Evolutionary conservation across 30 jellyfish, hydroid and myxozoan genomes (phyloP).

Genomic region (Pseudorhiza aurosa): DNA sequence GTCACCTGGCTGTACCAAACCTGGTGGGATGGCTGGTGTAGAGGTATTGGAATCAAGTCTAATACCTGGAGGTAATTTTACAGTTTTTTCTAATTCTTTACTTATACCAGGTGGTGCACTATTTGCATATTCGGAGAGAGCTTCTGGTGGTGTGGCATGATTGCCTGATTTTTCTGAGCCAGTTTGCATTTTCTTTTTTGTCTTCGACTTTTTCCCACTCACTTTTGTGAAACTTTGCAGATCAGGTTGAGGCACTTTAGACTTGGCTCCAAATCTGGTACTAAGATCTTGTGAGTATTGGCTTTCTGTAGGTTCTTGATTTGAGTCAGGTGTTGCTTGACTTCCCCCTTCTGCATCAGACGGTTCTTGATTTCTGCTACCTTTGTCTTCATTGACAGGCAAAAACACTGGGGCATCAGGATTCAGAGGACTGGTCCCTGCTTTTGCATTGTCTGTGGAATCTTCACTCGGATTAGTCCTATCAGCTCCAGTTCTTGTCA

Average conservation of each 20-base stretch:
- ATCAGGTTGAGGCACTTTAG: neutral
- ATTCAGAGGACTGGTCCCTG: neutral
- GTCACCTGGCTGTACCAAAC: neutral
- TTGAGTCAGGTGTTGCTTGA: neutral
- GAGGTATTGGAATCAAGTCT: neutral
- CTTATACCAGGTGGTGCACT: conserved; percentile 66
- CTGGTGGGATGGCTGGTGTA: conserved; percentile 11
- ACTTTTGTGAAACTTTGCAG: neutral
- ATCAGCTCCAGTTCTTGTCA: no score
- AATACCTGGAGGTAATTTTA: conserved; percentile 65
- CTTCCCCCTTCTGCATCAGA: neutral
- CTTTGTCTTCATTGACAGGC: neutral
- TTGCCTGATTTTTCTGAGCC: neutral
- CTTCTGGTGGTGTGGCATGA: neutral
- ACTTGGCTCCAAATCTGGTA: neutral
- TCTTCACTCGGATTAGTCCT: neutral
- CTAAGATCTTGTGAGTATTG: neutral
- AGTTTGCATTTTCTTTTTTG: neutral
- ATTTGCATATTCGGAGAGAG: conserved; percentile 34
- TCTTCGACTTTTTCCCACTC: neutral
- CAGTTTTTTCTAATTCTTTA: neutral
- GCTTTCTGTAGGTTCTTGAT: neutral
- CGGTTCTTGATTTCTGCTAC: neutral
- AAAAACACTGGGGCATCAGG: conserved; percentile 1
- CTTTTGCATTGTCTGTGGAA: neutral